Conservation (phyloP, 2,888 invertebrate genomes). For the Xestia ashworthii region DNA sequence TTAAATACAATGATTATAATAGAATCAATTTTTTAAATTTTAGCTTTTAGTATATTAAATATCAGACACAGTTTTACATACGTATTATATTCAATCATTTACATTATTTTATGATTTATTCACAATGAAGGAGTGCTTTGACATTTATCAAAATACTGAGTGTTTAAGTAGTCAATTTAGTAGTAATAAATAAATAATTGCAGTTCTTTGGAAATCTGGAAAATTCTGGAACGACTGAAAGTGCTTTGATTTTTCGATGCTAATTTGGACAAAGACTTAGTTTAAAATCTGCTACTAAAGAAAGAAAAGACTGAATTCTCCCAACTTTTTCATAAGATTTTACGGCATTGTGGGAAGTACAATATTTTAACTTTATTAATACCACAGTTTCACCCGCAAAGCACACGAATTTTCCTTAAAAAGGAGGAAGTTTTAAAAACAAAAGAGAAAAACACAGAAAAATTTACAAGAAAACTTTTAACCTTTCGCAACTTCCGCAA, state of each 20-base stretch:
- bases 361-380: conserved; percentile 14
- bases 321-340: neutral
- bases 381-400: neutral
- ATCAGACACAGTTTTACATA: no score
- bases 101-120: no score
- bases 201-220: neutral
- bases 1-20: no score
- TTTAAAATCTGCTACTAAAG: neutral
- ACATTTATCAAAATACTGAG: conserved; percentile 6
- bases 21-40: no score
- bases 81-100: no score
- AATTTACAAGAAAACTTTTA: conserved; percentile 35
- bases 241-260: neutral
- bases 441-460: conserved; percentile 8
- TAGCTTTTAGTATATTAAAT: no score
- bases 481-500: conserved; percentile 48
- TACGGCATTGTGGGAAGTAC: neutral
- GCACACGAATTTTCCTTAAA: conserved; percentile 20
- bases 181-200: neutral
- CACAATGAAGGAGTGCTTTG: conserved; percentile 25
- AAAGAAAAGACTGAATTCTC: neutral
- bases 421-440: conserved; percentile 15
- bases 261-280: neutral
- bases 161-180: neutral
- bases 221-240: neutral